A percentile compares a stretch with the other conserved stretches of the same genome.
Evolutionary conservation across 2,113 vertebrate genomes (phyloP).

Genomic region (Thryonomys swinderianus): DNA sequence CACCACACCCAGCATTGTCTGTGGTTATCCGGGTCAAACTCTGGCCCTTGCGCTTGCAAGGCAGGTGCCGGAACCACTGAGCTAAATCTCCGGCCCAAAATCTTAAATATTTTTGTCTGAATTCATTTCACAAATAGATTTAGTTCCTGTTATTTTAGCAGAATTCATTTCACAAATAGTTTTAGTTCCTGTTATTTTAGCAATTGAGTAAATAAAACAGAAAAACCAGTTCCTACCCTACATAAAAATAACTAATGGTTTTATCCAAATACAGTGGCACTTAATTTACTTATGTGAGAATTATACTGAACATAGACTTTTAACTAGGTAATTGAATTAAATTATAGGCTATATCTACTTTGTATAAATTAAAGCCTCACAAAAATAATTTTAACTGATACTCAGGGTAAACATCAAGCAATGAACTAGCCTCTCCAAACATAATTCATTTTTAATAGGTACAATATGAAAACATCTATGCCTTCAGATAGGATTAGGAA

Average conservation of each 20-base stretch:
- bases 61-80: too few species aligned
- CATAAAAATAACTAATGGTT: conserved; percentile 34
- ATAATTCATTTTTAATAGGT: conserved; percentile 19
- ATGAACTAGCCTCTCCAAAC: conserved; percentile 32
- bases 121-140: conserved; percentile 14
- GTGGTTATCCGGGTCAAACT: too few species aligned
- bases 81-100: too few species aligned
- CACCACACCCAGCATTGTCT: too few species aligned
- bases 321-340: conserved; percentile 43
- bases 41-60: too few species aligned
- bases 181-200: conserved; percentile 38
- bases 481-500: background rate
- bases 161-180: conserved; percentile 13
- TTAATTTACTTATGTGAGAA: conserved; percentile 53
- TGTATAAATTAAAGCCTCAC: conserved; percentile 33
- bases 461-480: background rate
- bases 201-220: background rate
- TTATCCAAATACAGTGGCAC: conserved; percentile 40
- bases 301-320: conserved; percentile 27
- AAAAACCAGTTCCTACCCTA: conserved; percentile 55
- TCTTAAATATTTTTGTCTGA: conserved; percentile 34
- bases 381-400: conserved; percentile 61
- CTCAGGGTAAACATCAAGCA: conserved; percentile 47
- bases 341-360: conserved; percentile 33
- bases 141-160: conserved; percentile 38